Evolutionary conservation across 2,888 invertebrate genomes (phyloP).

Genomic region (Priocnemis perturbator): DNA sequence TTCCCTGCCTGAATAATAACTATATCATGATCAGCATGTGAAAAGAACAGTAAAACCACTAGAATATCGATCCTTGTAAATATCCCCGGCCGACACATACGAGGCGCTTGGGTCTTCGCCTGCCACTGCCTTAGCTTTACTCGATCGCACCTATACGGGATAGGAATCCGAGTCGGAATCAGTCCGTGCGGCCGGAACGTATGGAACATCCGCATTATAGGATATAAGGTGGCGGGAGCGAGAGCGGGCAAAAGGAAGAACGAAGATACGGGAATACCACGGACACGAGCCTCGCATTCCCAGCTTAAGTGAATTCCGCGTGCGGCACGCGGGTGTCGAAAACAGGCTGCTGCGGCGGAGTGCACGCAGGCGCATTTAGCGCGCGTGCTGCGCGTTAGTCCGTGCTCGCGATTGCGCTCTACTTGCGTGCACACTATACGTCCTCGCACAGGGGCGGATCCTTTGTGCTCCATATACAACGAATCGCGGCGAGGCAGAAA

Average conservation of each 20-base stretch:
- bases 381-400: slow-evolving; percentile 24
- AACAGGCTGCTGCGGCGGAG: slow-evolving; percentile 41
- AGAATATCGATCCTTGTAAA: no score
- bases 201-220: slow-evolving; percentile 27
- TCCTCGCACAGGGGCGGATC: slow-evolving; percentile 31
- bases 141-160: slow-evolving; percentile 52
- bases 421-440: slow-evolving; percentile 1
- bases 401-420: slow-evolving; percentile 1
- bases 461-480: slow-evolving; percentile 52
- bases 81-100: neutral
- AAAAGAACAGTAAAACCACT: no score
- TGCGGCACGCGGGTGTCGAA: slow-evolving; percentile 61
- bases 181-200: slow-evolving; percentile 28
- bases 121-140: slow-evolving; percentile 23
- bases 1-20: no score
- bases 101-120: slow-evolving; percentile 18
- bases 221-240: slow-evolving; percentile 15
- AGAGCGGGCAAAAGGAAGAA: slow-evolving; percentile 15
- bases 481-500: slow-evolving; percentile 22
- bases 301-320: slow-evolving; percentile 71
- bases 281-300: slow-evolving; percentile 69
- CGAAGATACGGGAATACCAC: slow-evolving; percentile 26
- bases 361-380: slow-evolving; percentile 28
- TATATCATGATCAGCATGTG: no score
- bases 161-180: slow-evolving; percentile 48